Base-by-base conservation (phyloP, 2,888 invertebrate genomes). In the Chalcosyrphus nemorum region DNA sequence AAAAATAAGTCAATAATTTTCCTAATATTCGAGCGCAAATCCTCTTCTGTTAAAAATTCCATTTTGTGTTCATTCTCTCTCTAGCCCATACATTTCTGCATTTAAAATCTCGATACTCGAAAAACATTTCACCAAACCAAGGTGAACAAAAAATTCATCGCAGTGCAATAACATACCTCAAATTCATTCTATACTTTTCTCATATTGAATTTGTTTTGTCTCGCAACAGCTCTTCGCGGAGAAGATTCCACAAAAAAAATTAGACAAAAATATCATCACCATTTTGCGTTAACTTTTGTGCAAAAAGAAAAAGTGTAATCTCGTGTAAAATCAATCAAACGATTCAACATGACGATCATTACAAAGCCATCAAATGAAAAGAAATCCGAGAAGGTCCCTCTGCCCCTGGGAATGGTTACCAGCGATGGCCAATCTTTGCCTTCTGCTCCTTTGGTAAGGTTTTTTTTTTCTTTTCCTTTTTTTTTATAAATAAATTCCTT, bases 321-420 rank as follows among this genome's bases (percentile, higher is more conserved):
- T 52, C 38, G 32, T 75, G 65, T 17, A 41, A 56, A 71, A 35
- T n/a, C 19, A 47, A 47, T 15, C 27, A 61, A 47, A 59, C 19
- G n/a, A 43, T n/a, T 17, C 54, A 93, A 89, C 86, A 97, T 97
- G 97, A 97, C 97, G 82, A 94, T 97, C 90, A 92, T 97, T 88
- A 95, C 95, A 5, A 96, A 96, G 90, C 94, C 95, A 27, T 93
- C 94, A 82, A 93, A 94, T 66, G 94, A 95, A 86, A 95, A 95
- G 92, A 96, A 96, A 92, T 92, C 92, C 47, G 94, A 95, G 87
- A 94, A 94, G 92, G 92, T 93, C 87, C 93, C 93, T 88, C 92
- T 94, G 87, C 95, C 95, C 59, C 91, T 95, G 88, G 94, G 89
- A 71, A 87, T 95, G 45, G 87, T 86, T 29, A 77, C 92, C 17